Percentiles rank a stretch among this genome's conserved stretches.
Conservation (phyloP, 2,113 vertebrate genomes). For the Onychostruthus taczanowskii region DNA sequence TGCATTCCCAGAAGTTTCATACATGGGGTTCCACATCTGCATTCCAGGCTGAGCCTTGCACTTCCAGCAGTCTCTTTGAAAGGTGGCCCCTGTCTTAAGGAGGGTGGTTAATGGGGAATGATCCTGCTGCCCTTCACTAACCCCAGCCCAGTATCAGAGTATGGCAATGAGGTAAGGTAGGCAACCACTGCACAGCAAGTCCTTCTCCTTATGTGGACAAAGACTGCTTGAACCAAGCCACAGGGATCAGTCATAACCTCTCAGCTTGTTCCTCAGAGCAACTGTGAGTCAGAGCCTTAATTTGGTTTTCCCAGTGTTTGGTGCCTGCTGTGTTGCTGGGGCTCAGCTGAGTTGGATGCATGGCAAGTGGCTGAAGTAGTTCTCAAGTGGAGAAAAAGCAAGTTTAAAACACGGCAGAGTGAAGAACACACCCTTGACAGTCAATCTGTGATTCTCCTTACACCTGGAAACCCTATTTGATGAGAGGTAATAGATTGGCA, state of each 20-base stretch:
- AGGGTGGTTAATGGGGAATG: not conserved
- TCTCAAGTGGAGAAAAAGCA: not conserved
- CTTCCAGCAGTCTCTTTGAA: too few species aligned
- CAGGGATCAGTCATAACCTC: not conserved
- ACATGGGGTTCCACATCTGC: too few species aligned
- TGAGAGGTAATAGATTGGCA: not conserved
- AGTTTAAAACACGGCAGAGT: not conserved
- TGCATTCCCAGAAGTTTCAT: too few species aligned
- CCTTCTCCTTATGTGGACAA: not conserved
- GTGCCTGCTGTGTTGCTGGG: not conserved
- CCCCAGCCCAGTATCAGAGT: not conserved
- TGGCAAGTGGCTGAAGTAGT: not conserved
- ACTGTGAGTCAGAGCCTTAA: not conserved
- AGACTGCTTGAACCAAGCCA: not conserved
- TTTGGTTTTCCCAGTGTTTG: not conserved
- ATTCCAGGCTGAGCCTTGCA: too few species aligned
- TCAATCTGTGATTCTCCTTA: not conserved
- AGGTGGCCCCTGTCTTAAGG: too few species aligned
- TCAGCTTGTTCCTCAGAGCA: not conserved
- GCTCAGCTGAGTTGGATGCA: not conserved
- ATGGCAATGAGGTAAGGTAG: not conserved
- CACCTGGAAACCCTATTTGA: not conserved
- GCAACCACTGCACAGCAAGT: not conserved
- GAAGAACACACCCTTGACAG: not conserved
- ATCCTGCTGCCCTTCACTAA: not conserved